Conservation (phyloP, 64 coral and sea anemone genomes). For the Dendrophyllia cribrosa region DNA sequence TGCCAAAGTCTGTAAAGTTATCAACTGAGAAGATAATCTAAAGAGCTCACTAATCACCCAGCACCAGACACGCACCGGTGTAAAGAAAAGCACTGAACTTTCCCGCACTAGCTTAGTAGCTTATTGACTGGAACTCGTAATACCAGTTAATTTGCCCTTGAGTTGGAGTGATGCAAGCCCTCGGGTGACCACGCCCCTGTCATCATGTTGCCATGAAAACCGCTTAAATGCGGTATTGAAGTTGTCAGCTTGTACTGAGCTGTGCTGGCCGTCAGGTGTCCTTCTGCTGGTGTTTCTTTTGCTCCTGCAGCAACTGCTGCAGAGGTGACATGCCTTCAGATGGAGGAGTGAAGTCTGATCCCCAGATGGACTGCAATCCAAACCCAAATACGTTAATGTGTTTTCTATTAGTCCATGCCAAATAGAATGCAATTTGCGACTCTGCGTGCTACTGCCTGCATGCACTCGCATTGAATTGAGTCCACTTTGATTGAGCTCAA, state of each 20-base stretch:
- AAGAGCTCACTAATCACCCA: not conserved
- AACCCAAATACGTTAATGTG: not conserved
- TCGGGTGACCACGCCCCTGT: not conserved
- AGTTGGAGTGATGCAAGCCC: not conserved
- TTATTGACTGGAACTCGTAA: not conserved
- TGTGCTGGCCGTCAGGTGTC: slow-evolving; percentile 47
- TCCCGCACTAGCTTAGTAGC: not conserved
- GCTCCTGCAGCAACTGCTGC: slow-evolving; percentile 69
- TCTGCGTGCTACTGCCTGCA: not conserved
- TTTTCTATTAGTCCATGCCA: not conserved
- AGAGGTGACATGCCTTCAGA: slow-evolving; percentile 66
- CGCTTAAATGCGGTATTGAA: slow-evolving; percentile 23
- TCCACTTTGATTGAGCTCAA: not conserved
- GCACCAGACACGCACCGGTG: not conserved
- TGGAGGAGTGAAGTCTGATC: slow-evolving; percentile 49
- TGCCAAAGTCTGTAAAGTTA: not conserved
- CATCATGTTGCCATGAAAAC: slow-evolving; percentile 24
- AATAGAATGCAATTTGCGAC: not conserved
- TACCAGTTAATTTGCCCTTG: not conserved
- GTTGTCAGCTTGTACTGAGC: not conserved
- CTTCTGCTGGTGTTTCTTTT: slow-evolving; percentile 67
- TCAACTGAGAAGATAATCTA: not conserved
- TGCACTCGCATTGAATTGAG: not conserved
- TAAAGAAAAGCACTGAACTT: not conserved
- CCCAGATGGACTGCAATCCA: slow-evolving; percentile 67